Percentiles rank a stretch among this genome's conserved stretches.
Evolutionary conservation across 2,113 vertebrate species (phyloP).

Genomic region (Cochlearius cochlearius): DNA sequence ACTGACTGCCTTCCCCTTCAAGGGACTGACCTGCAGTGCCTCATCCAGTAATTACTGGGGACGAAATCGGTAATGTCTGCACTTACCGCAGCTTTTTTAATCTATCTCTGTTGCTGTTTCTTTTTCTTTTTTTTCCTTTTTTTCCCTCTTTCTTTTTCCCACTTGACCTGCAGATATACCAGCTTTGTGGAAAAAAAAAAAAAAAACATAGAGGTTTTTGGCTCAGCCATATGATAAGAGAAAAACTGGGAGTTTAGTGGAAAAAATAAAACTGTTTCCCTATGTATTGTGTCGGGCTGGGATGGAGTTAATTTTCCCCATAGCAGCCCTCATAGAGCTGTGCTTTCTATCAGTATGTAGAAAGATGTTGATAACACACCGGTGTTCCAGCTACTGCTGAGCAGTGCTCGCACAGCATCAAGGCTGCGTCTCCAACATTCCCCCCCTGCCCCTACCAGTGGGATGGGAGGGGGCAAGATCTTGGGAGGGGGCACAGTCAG

Average conservation of each 20-base stretch:
- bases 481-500: too few species aligned
- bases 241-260: not conserved
- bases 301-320: too few species aligned
- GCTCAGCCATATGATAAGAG: not conserved
- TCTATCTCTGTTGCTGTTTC: not conserved
- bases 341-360: too few species aligned
- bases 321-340: too few species aligned
- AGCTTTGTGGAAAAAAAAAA: not conserved
- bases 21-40: not conserved
- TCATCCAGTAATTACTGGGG: not conserved
- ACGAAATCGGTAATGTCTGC: not conserved
- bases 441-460: too few species aligned
- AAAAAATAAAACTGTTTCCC: not conserved
- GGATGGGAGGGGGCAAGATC: too few species aligned
- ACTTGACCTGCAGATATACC: not conserved
- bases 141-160: not conserved
- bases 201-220: not conserved
- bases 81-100: not conserved
- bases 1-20: not conserved
- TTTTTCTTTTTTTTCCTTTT: not conserved
- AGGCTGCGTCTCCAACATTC: too few species aligned
- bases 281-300: not conserved
- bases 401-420: too few species aligned
- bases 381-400: too few species aligned
- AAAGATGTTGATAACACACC: too few species aligned